Conservation (phyloP, 2,888 invertebrate genomes). For the Eubasilissa splendida region DNA sequence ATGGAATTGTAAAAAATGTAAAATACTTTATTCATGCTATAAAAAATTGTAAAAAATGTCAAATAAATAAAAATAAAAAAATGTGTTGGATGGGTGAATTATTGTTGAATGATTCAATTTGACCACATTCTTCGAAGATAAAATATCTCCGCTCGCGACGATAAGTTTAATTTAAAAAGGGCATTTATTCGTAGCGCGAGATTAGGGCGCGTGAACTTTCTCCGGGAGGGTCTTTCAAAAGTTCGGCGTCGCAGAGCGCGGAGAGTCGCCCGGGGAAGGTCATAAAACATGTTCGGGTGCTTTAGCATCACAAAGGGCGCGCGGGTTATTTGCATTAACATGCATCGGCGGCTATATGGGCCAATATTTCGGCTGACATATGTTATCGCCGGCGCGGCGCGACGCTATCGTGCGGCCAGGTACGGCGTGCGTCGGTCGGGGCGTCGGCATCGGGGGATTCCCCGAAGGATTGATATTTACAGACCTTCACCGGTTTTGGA, state of each 20-base stretch:
- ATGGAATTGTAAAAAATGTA: no score
- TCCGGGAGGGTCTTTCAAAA: not conserved
- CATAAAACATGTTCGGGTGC: conserved; percentile 31
- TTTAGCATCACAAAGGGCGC: conserved; percentile 39
- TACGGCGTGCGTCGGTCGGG: not conserved
- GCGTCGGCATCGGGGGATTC: not conserved
- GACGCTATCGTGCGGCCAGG: not conserved
- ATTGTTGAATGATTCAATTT: no score
- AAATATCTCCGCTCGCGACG: no score
- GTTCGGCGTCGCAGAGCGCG: not conserved
- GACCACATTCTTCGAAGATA: no score
- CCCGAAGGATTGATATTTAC: not conserved
- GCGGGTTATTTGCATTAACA: conserved; percentile 50
- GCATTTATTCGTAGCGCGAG: conserved; percentile 27
- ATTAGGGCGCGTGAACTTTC: conserved; percentile 33
- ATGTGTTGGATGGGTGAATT: no score
- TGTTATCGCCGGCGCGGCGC: not conserved
- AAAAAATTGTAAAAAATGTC: no score
- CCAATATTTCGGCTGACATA: conserved; percentile 44
- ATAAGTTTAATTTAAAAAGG: not conserved
- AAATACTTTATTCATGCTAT: no score
- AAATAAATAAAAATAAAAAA: no score
- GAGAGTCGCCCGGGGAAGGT: conserved; percentile 8
- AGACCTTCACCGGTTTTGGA: no score
- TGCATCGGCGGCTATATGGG: conserved; percentile 49